Base-by-base conservation (phyloP, 2,797 vertebrate genomes). In the Alauda arvensis region DNA sequence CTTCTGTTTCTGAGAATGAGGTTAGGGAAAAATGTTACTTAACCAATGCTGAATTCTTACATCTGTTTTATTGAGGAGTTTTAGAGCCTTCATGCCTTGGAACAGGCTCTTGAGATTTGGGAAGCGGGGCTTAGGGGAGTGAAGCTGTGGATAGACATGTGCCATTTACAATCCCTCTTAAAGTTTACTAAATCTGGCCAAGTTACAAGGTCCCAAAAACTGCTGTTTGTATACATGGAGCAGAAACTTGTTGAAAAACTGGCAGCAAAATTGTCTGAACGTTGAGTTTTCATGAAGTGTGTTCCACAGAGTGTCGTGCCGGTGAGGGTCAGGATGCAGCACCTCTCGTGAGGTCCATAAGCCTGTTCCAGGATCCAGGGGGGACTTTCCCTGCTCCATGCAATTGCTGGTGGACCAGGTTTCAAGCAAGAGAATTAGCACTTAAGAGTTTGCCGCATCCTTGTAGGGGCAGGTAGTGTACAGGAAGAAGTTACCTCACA, bases 11-110 rank as follows among this genome's bases (percentile, higher is more conserved):
- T 94, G 91, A 94, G 88, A 95, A 93, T 84, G 90, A 91, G 90
- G 90, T 91, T 95, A 93, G 78, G 88, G 84, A 91, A 94, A 76
- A 93, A 94, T 91, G 90, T 93, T 78, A 69, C 51, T 94, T 91
- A 93, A 93, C 80, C 87, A 59, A 21, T 19, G 29, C 77, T 91
- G 87, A 84, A 88, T 95, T 93, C 91, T 94, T 90, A 83, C 83
- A 85, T 90, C 84, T 94, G 91, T 87, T 94, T 94, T 94, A 74
- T 68, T 88, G 76, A 92, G 69, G 69, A 61, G 43, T 51, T 94
- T 63, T 70, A 82, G 45, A 83, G 69, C 57, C 57, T 83, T 82
- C 82, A 86, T 84, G 86, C 78, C 62, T 88, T 88, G 90, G 88
- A 93, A 70, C 23, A 6, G n/a, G 39, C 93, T 88, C 88, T 72